Base-by-base conservation (phyloP, 2,888 invertebrate species). In the Dynastes grantii region DNA sequence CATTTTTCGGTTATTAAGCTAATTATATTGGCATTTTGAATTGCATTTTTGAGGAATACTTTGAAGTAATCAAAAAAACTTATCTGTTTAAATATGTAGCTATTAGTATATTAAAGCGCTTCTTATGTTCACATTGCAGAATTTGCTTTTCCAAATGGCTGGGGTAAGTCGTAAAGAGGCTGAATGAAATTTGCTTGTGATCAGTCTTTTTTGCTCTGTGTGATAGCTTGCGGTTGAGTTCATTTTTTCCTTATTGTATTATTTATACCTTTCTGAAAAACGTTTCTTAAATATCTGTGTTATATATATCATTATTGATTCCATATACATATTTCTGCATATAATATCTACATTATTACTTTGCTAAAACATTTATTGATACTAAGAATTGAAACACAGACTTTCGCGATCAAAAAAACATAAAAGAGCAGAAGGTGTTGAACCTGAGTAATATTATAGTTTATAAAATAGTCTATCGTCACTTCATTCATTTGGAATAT, bases 91-190 rank as follows among this genome's bases (percentile, higher is more conserved):
- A 8, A 55, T 22, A 55, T 53, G 4, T 1, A 9, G 4, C 3
- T 8, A 8, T 8, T 22, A 58, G 1, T 61, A 9, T 32, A 32
- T 63, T 29, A 22, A 29, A 29, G 29, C 49, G 13, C 29, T 58
- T 40, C 5, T 58, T 71, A 11, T 55, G n/a, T 71, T 71, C 3
- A 55, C n/a, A 73, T 73, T 73, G 16, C 73, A 73, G 73, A 73
- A 73, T 40, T 22, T 58, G 40, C 73, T 73, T 55, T 71, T 13
- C 32, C 29, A 32, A 16, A 58, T 58, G 58, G 27, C 68, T 29
- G 29, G 27, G 68, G 73, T 73, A 73, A 73, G 73, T 73, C 37
- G n/a, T 6, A 55, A 37, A 16, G 58, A 51, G 51, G 16, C 37
- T 13, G 64, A 40, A 4, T 40, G 16, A 45, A 65, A 3, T 73